Base-by-base conservation (phyloP, 2,797 vertebrate genomes). In the Garrulus glandarius region DNA sequence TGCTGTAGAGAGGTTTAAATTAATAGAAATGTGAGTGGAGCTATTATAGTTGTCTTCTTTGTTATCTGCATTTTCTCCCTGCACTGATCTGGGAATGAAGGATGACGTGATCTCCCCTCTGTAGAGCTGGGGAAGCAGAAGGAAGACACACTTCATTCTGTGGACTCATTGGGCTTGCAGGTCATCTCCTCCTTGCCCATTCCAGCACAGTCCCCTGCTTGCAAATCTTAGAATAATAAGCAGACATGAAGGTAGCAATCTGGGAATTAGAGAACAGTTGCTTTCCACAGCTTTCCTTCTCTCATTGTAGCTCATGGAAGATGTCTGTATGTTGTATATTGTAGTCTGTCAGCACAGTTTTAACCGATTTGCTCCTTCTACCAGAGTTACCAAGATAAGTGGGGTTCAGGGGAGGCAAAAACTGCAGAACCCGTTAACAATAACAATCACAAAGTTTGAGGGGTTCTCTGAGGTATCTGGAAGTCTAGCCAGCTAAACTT, bases 1-100 rank as follows among this genome's bases (percentile, higher is more conserved):
- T 26, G 36, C 29, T 81, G 69, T 56, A 63, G 55, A 88, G 76
- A 92, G 47, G 10, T 86, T 91, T 81, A 87, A 86, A 92, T 92
- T 88, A 90, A 84, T 74, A 82, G 63, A 96, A 96, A 92, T 6
- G 0, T 89, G 84, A 94, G 59, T 52, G 84, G 27, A 88, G 59
- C 65, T 90, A 34, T 88, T 92, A 82, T 60, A 94, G 63, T 69
- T 86, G 19, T 34, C 50, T 71, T 14, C 61, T 84, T 86, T 72
- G 56, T 67, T 63, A 44, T 84, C 69, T 92, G 9, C 11, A 13
- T 84, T 86, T 85, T 67, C n/a, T 84, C 23, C 18, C 41, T 70
- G 43, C 44, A 16, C 1, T 76, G 72, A 84, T 81, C 76, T 76
- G 30, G 36, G 29, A 46, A 27, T 76, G 92, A 78, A 91, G 46